Conservation (phyloP, 2,888 invertebrate species). For the Mactromeris polynyma region DNA sequence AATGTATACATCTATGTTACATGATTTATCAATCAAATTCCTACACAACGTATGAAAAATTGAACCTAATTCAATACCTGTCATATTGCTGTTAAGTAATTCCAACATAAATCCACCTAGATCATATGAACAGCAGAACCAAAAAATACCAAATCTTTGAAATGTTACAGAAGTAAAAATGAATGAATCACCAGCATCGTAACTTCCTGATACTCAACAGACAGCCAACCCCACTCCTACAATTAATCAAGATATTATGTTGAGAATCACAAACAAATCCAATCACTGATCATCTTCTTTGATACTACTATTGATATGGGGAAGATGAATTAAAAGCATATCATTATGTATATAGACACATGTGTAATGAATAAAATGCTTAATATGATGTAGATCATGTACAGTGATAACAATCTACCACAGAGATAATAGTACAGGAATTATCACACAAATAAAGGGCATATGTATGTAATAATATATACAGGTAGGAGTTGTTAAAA, state of each 20-base stretch:
- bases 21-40: too few species aligned
- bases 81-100: not conserved
- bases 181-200: not conserved
- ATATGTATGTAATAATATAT: conserved; percentile 1
- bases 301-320: not conserved
- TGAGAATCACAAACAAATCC: not conserved
- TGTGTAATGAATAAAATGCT: not conserved
- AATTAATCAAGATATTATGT: not conserved
- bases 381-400: not conserved
- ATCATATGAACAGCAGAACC: not conserved
- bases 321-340: conserved; percentile 11
- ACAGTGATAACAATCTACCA: not conserved
- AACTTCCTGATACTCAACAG: not conserved
- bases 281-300: conserved; percentile 8
- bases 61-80: not conserved
- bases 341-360: conserved; percentile 8
- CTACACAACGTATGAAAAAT: too few species aligned
- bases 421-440: not conserved
- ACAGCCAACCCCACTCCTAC: not conserved
- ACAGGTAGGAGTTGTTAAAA: not conserved
- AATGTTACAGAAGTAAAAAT: not conserved
- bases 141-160: not conserved
- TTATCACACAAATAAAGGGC: not conserved
- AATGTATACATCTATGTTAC: too few species aligned
- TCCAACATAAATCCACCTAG: not conserved